Percentiles rank a stretch among this genome's conserved stretches.
These are phyloP conservation scores for Metallyticus violacea DNA, from an alignment of 2,888 invertebrate species.

Conservation along the genomic window DNA sequence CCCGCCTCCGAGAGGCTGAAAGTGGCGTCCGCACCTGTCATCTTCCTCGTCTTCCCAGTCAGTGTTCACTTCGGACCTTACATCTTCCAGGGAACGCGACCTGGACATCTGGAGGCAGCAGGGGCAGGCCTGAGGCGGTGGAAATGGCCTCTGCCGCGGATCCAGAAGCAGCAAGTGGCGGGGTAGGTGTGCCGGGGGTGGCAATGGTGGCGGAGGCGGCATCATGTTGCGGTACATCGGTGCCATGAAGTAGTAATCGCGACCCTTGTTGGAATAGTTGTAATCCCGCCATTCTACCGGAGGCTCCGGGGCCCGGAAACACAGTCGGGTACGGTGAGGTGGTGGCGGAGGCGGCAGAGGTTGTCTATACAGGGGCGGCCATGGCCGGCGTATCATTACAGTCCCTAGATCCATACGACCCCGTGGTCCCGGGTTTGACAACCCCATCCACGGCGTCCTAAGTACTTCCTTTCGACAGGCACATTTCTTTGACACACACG, in stretches of 20 bases:
- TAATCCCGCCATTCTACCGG: conserved; percentile 4
- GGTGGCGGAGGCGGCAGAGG: conserved; percentile 42
- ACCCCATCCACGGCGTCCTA: background rate
- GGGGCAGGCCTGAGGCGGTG: conserved; percentile 33
- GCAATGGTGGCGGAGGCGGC: conserved; percentile 54
- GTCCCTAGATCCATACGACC: conserved; percentile 38
- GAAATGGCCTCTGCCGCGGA: conserved; percentile 34
- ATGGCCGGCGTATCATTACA: conserved; percentile 53
- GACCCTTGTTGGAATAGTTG: conserved; percentile 42
- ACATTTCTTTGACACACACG: background rate
- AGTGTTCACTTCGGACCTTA: conserved; percentile 59
- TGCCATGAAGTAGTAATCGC: conserved; percentile 63
- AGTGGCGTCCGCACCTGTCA: conserved; percentile 23
- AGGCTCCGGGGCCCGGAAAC: conserved; percentile 13
- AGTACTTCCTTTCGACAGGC: too few relatives aligned
- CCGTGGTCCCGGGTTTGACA: conserved; percentile 24
- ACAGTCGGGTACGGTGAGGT: conserved; percentile 46
- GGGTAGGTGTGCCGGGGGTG: conserved; percentile 38
- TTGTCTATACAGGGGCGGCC: conserved; percentile 61
- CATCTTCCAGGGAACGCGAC: conserved; percentile 71
- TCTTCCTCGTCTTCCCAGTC: conserved; percentile 62
- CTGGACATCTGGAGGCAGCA: conserved; percentile 48
- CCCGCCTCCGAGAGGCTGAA: conserved; percentile 39
- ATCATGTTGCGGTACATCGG: conserved; percentile 66
- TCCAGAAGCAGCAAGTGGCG: conserved; percentile 45